Percentiles rank a stretch among this genome's conserved stretches.
These are phyloP conservation scores for Hirudinaria manillensis DNA, from an alignment of 2,888 invertebrate genomes.

Conservation along the genomic window DNA sequence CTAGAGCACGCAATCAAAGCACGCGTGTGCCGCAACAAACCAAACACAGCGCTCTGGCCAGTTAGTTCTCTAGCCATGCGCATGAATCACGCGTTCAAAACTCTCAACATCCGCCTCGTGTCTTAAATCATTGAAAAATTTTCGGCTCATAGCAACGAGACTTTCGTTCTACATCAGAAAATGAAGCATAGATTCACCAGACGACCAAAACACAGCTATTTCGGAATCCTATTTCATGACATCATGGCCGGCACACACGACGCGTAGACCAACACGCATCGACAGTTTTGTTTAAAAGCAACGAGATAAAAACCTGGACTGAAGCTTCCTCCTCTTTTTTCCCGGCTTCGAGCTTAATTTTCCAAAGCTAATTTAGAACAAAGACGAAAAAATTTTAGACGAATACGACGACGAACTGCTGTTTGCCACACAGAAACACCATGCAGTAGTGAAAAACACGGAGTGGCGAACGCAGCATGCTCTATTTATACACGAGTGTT, in stretches of 20 bases:
- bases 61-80: too few species aligned
- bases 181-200: too few species aligned
- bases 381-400: conserved; percentile 6
- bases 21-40: too few species aligned
- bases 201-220: too few species aligned
- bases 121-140: too few species aligned
- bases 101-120: too few species aligned
- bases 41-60: too few species aligned
- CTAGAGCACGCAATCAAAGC: too few species aligned
- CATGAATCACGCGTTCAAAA: too few species aligned
- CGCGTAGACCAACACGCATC: not conserved
- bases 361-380: conserved; percentile 29
- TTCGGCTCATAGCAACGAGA: too few species aligned
- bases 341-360: conserved; percentile 34
- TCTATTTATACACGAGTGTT: conserved; percentile 16
- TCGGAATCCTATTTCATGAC: too few species aligned
- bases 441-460: not conserved
- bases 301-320: conserved; percentile 28
- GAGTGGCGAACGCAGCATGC: not conserved
- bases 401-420: conserved; percentile 7
- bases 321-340: conserved; percentile 33
- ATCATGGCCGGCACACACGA: conserved; percentile 2
- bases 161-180: too few species aligned
- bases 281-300: not conserved
- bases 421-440: not conserved